Base-by-base conservation (phyloP, 2,888 invertebrate genomes). In the Dyspetes luteomarginatus region DNA sequence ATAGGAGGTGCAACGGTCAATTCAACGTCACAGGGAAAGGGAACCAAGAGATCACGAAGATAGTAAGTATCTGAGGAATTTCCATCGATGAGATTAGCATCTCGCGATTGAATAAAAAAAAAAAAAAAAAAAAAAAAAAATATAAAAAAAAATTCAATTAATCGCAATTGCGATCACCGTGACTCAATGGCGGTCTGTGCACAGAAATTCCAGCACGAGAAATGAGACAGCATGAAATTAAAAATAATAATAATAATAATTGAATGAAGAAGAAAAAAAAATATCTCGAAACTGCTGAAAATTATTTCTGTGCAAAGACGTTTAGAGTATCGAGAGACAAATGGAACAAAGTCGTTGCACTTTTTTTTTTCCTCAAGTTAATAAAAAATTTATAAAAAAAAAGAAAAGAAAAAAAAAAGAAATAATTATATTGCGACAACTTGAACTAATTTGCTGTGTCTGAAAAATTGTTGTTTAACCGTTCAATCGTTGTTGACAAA, bases 31-130 rank as follows among this genome's bases (percentile, higher is more conserved):
- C 92, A 92, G 81, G 93, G 93, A 85, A 94, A 94, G 87, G 93
- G 93, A 77, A 93, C 94, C 87, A 97, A 96, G 91, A 93, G 96
- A 84, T 94, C 96, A 86, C 94, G 96, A 85, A 93, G 96, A 94
- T 97, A 96, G 96, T 96, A 94, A 95, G 96, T 96, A 90, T 92
- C 85, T 41, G 56, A 48, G 60, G 60, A 60, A 71, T 67, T 69
- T 52, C 3, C 43, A 45, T 36, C 26, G 12, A 50, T n/a, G n/a
- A n/a, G n/a, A n/a, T n/a, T n/a, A n/a, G n/a, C n/a, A n/a, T n/a
- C n/a, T n/a, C n/a, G n/a, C n/a, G n/a, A n/a, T n/a, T n/a, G n/a
- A n/a, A 26, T 48, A 41, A 52, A 50, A 22, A 50, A 45, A 36
- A 12, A 36, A 62, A 52, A 17, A 15, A 50, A 50, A 58, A 24